Evolutionary conservation across 2,888 invertebrate species (phyloP).

Genomic region (Camptogramma bilineatum): DNA sequence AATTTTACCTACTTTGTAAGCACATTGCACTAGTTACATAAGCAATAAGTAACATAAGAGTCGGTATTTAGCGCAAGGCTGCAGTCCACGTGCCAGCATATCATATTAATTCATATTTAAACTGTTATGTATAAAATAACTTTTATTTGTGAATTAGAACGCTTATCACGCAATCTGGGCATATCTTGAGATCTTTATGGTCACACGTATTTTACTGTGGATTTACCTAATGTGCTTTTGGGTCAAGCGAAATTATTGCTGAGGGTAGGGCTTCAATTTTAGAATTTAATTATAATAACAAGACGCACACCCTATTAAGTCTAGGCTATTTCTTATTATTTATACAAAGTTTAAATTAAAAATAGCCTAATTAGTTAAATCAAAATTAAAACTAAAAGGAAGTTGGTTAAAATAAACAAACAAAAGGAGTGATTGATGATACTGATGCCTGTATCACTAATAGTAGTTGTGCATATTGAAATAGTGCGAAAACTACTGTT

Average conservation of each 20-base stretch:
- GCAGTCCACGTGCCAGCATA: slow-evolving; percentile 27
- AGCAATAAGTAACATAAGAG: slow-evolving; percentile 32
- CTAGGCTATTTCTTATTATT: background rate
- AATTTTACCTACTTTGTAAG: background rate
- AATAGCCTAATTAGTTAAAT: too few relatives aligned
- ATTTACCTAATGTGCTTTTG: slow-evolving; percentile 29
- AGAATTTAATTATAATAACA: background rate
- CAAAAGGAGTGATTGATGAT: too few relatives aligned
- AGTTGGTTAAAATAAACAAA: too few relatives aligned
- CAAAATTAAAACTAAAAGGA: too few relatives aligned
- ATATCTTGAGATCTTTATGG: slow-evolving; percentile 38
- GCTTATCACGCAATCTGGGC: slow-evolving; percentile 40
- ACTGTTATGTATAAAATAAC: slow-evolving; percentile 21
- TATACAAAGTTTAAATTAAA: background rate
- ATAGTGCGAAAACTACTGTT: too few relatives aligned
- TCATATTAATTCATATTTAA: slow-evolving; percentile 27
- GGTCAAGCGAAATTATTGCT: slow-evolving; percentile 26
- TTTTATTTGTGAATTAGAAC: slow-evolving; percentile 23
- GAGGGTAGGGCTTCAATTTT: slow-evolving; percentile 1
- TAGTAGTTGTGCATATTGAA: too few relatives aligned
- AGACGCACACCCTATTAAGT: background rate
- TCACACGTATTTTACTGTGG: slow-evolving; percentile 25
- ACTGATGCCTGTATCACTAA: too few relatives aligned
- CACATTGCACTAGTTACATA: slow-evolving; percentile 34
- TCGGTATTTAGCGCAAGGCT: slow-evolving; percentile 37